These are phyloP conservation scores for Acrossocheilus wenchowensis DNA, from an alignment of 2,797 vertebrate species.

Conservation along the genomic window DNA sequence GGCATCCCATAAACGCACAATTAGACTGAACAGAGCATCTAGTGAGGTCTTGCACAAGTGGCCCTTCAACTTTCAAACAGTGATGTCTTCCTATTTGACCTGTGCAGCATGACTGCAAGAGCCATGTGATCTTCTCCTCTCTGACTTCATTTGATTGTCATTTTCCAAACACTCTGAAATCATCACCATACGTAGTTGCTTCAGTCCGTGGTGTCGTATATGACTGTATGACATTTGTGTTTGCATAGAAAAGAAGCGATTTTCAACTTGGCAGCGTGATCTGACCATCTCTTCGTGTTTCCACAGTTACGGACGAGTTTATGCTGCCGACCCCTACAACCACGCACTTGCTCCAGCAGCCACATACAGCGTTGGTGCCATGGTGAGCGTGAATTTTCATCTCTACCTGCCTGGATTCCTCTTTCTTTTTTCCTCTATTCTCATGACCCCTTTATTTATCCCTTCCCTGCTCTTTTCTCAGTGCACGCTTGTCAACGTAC, in stretches of 20 bases:
- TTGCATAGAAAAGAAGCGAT: constrained; percentile 37
- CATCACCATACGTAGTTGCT: constrained; percentile 49
- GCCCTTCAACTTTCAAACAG: constrained; percentile 42
- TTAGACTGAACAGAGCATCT: constrained; percentile 26
- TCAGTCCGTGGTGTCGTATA: constrained; percentile 43
- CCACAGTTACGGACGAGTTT: constrained; percentile 98
- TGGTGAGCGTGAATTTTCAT: constrained; percentile 81
- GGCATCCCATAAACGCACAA: constrained; percentile 16
- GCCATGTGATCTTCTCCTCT: constrained; percentile 54
- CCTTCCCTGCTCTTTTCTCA: background rate
- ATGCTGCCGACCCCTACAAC: constrained; percentile 99
- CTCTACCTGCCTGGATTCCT: background rate
- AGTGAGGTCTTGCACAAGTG: constrained; percentile 43
- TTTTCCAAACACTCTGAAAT: constrained; percentile 56
- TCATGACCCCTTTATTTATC: constrained; percentile 41
- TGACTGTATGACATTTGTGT: constrained; percentile 52
- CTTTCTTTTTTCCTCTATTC: background rate
- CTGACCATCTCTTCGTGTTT: constrained; percentile 56
- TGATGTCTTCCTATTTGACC: constrained; percentile 51
- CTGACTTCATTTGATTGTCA: constrained; percentile 56
- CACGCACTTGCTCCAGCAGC: constrained; percentile 98
- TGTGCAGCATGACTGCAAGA: constrained; percentile 59
- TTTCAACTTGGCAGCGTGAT: background rate
- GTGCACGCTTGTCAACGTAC: constrained; percentile 19
- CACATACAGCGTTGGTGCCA: constrained; percentile 98